Conservation (phyloP, 1,140 invertebrate genomes). For the Orussus abietinus region DNA sequence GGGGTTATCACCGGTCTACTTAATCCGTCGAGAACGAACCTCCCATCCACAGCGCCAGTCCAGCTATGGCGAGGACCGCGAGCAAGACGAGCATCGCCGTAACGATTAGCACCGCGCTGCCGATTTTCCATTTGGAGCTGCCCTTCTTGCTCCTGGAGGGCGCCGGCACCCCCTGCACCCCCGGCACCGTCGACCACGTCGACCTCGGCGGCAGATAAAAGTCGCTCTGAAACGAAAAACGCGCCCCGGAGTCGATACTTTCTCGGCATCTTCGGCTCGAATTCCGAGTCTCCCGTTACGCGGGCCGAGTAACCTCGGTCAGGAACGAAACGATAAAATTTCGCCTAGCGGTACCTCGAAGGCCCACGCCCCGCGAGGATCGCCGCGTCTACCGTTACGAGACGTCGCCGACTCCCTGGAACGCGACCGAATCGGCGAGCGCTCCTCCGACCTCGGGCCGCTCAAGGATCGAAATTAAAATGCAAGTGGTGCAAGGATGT, state of each 20-base stretch:
- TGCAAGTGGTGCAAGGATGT: no score
- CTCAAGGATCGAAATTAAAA: no score
- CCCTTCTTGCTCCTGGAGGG: constrained; percentile 29
- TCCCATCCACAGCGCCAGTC: constrained; percentile 73
- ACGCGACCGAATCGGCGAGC: no score
- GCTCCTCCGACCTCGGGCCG: no score
- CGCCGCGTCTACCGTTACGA: background rate
- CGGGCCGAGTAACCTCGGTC: no score
- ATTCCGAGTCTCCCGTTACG: no score
- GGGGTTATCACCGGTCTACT: no score
- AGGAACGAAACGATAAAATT: no score
- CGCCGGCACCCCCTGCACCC: no score
- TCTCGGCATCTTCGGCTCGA: no score
- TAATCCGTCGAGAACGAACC: constrained; percentile 57
- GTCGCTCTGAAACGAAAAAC: constrained; percentile 42
- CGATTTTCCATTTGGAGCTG: constrained; percentile 52
- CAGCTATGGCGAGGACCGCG: constrained; percentile 68
- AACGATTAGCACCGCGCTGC: constrained; percentile 64
- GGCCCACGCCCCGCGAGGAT: background rate
- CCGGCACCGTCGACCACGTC: constrained; percentile 44
- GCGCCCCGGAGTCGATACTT: no score
- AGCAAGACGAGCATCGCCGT: constrained; percentile 67
- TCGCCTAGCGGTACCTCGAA: constrained; percentile 2
- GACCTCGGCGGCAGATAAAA: constrained; percentile 43
- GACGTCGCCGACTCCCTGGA: no score